Conservation (phyloP, 2,797 vertebrate genomes). For the Lepilemur ruficaudatus region DNA sequence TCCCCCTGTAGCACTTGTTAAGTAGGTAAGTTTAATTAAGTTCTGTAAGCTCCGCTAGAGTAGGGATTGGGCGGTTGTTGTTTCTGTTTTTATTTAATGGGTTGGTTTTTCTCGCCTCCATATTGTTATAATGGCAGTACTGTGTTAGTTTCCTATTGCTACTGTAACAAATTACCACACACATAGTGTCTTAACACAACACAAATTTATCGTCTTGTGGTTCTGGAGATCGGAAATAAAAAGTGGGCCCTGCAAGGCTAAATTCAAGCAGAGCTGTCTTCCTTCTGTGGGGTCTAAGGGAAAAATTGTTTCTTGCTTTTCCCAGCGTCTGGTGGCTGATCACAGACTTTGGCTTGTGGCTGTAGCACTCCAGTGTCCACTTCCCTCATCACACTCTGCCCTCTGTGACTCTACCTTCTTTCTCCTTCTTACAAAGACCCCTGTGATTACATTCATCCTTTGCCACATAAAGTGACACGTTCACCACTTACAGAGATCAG, state of each 20-base stretch:
- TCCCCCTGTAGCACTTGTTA: neutral
- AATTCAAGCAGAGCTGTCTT: neutral
- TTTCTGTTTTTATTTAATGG: too few species aligned
- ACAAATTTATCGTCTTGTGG: neutral
- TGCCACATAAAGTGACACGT: neutral
- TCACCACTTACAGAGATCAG: neutral
- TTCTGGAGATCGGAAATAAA: neutral
- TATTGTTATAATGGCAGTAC: neutral
- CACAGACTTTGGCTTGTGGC: neutral
- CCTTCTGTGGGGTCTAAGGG: neutral
- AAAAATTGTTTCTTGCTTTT: neutral
- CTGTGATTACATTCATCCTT: neutral
- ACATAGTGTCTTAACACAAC: neutral
- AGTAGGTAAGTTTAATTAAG: neutral
- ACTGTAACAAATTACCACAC: neutral
- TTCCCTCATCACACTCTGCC: neutral
- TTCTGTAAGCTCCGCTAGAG: neutral
- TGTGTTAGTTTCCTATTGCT: neutral
- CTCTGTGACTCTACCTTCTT: neutral
- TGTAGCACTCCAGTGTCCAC: neutral
- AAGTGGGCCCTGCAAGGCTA: neutral
- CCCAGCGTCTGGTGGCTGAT: neutral
- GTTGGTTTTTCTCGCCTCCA: neutral
- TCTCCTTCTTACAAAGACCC: neutral
- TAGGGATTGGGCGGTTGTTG: neutral